Percentiles rank a stretch among this genome's conserved stretches.
These are phyloP conservation scores for Temnothorax ravouxi DNA, from an alignment of 2,888 invertebrate species.

Conservation along the genomic window DNA sequence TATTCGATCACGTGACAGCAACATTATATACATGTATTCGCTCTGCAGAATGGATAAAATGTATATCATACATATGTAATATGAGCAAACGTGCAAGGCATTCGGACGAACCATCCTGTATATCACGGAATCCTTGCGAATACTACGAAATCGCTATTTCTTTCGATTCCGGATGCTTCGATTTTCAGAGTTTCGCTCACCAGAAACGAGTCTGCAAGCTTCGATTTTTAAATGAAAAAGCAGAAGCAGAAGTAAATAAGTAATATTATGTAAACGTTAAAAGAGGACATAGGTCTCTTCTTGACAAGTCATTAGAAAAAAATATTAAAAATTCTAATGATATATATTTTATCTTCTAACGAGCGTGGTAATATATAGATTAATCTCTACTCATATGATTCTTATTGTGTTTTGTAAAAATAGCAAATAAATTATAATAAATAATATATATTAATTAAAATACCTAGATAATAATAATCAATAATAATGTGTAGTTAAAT, in stretches of 20 bases:
- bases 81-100: slow-evolving; percentile 68
- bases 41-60: slow-evolving; percentile 54
- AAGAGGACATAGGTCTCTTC: not conserved
- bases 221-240: slow-evolving; percentile 5
- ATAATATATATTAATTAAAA: not conserved
- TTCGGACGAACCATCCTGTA: slow-evolving; percentile 53
- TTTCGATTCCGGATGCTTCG: slow-evolving; percentile 47
- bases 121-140: slow-evolving; percentile 46
- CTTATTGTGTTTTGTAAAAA: not conserved
- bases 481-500: not conserved
- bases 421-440: not conserved
- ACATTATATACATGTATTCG: slow-evolving; percentile 24
- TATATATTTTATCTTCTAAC: not conserved
- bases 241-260: slow-evolving; percentile 34
- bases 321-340: not conserved
- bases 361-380: not conserved
- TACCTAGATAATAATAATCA: not conserved
- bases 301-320: not conserved
- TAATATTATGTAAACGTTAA: slow-evolving; percentile 29
- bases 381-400: not conserved
- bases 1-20: slow-evolving; percentile 60
- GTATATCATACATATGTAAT: slow-evolving; percentile 76
- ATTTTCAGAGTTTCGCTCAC: slow-evolving; percentile 39
- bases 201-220: slow-evolving; percentile 8
- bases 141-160: slow-evolving; percentile 46